A percentile compares a stretch with the other conserved stretches of the same genome.
phyloP scores from a whole-genome alignment of 2,797 vertebrate species.

The Kryptopterus vitreolus region DNA sequence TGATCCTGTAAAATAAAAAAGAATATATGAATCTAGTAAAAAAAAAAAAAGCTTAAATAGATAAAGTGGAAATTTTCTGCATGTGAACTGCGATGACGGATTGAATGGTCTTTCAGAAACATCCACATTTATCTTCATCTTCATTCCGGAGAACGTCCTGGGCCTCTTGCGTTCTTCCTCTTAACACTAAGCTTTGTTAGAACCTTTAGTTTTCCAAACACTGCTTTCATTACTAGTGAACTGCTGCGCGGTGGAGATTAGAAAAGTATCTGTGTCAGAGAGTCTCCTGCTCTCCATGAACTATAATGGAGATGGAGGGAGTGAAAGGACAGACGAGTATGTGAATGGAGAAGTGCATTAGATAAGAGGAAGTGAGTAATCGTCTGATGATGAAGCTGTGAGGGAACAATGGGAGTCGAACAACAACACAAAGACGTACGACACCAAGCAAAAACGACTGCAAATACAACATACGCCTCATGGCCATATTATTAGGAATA shows the following conservation, averaged over 20 bases:
- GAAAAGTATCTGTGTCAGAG: conserved; percentile 13
- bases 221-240: neutral
- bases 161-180: neutral
- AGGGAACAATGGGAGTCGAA: conserved; percentile 18
- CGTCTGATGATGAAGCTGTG: conserved; percentile 3
- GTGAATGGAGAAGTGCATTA: conserved; percentile 7
- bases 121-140: neutral
- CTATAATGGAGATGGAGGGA: conserved; percentile 20
- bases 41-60: no score
- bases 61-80: neutral
- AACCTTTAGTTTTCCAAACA: neutral
- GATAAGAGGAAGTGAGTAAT: conserved; percentile 47
- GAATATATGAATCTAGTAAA: neutral
- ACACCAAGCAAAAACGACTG: neutral
- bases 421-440: neutral
- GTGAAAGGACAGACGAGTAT: neutral
- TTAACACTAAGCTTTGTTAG: neutral
- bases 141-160: neutral
- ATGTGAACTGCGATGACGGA: no score
- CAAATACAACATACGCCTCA: neutral
- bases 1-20: no score
- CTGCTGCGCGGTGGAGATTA: neutral
- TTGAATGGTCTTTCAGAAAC: neutral
- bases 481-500: neutral
- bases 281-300: conserved; percentile 2